phyloP scores from a whole-genome alignment of 2,113 vertebrate genomes.

The Cynopterus brachyotis region DNA sequence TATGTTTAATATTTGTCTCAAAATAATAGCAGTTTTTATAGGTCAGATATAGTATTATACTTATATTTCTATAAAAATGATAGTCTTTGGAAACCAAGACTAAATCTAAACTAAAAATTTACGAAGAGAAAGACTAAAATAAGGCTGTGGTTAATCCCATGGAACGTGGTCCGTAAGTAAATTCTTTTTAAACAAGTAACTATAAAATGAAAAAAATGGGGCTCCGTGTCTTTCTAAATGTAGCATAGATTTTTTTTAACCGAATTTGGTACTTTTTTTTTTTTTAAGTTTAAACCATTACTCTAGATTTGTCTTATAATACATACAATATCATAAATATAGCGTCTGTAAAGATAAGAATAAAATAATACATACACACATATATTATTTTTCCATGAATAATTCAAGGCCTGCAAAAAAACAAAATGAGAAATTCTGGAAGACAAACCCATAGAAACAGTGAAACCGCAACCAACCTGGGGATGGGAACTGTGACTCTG shows the following conservation, averaged over 20 bases:
- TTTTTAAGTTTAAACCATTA: slow-evolving; percentile 55
- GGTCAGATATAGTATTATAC: not conserved
- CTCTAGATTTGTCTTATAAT: slow-evolving; percentile 60
- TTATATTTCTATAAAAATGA: slow-evolving; percentile 13
- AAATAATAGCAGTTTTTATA: slow-evolving; percentile 30
- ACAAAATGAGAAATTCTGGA: slow-evolving; percentile 49
- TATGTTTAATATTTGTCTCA: slow-evolving; percentile 34
- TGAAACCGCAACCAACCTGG: not conserved
- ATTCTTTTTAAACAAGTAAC: slow-evolving; percentile 49
- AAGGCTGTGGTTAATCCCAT: not conserved
- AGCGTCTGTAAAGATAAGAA: slow-evolving; percentile 64
- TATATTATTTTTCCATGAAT: slow-evolving; percentile 64
- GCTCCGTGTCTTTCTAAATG: slow-evolving; percentile 36
- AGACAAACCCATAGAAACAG: slow-evolving; percentile 37
- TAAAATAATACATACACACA: slow-evolving; percentile 63
- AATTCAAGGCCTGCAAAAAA: slow-evolving; percentile 53
- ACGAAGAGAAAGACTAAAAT: slow-evolving; percentile 31
- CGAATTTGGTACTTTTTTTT: slow-evolving; percentile 48
- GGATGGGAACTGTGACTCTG: not conserved
- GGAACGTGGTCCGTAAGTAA: not conserved
- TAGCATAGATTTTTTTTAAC: slow-evolving; percentile 29
- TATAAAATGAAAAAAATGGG: slow-evolving; percentile 4
- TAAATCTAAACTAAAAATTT: slow-evolving; percentile 10
- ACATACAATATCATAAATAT: slow-evolving; percentile 74
- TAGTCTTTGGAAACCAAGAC: slow-evolving; percentile 6